These are phyloP conservation scores for Dendronephthya gigantea DNA, from an alignment of 64 coral and sea anemone species.

Conservation along the genomic window DNA sequence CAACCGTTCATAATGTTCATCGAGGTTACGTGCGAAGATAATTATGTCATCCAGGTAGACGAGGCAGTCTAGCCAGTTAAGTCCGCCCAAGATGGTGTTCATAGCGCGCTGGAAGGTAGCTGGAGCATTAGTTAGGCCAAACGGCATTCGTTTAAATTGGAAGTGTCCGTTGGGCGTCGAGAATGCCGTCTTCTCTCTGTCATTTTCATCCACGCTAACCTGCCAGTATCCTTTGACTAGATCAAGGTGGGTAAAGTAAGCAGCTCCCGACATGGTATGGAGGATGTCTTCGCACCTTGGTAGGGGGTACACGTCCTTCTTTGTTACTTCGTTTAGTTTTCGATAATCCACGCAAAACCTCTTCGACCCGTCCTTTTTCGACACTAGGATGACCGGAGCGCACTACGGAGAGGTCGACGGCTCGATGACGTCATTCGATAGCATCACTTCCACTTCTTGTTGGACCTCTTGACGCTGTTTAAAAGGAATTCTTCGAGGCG, in stretches of 20 bases:
- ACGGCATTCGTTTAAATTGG: slow-evolving; percentile 9
- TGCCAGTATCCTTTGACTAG: slow-evolving; percentile 3
- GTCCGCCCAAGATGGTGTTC: background rate
- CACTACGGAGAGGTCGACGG: slow-evolving; percentile 1
- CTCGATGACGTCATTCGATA: background rate
- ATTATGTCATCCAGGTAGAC: background rate
- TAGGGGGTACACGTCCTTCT: background rate
- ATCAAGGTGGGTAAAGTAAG: slow-evolving; percentile 17
- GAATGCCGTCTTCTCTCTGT: slow-evolving; percentile 1
- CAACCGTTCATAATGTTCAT: background rate
- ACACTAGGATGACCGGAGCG: slow-evolving; percentile 10
- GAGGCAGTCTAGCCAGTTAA: slow-evolving; percentile 10
- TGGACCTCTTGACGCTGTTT: background rate
- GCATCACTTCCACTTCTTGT: background rate
- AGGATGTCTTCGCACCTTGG: slow-evolving; percentile 22
- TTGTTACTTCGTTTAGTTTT: background rate
- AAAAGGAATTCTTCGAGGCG: background rate
- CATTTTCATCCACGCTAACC: background rate
- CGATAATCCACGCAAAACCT: slow-evolving; percentile 10
- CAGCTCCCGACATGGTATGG: background rate
- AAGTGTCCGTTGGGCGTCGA: slow-evolving; percentile 9
- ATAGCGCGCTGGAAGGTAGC: background rate
- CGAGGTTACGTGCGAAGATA: background rate
- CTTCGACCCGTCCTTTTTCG: slow-evolving; percentile 7
- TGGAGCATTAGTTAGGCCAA: slow-evolving; percentile 13